These are phyloP conservation scores for Amaurobius ferox DNA, from an alignment of 2,888 invertebrate species.

Conservation along the genomic window DNA sequence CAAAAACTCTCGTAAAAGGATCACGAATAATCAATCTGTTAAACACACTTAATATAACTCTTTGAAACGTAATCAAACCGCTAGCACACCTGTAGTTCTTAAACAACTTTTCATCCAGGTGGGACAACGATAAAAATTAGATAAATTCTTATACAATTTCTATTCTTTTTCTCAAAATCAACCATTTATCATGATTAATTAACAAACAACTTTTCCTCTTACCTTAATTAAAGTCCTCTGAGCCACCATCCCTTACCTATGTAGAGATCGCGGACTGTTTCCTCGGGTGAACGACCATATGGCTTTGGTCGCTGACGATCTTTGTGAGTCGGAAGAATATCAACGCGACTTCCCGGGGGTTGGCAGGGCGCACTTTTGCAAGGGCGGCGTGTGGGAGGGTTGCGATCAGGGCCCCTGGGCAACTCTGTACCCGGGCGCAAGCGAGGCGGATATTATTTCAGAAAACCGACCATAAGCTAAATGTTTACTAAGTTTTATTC, in stretches of 20 bases:
- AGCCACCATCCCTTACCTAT: background rate
- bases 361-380: background rate
- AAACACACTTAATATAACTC: too few relatives aligned
- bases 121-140: too few relatives aligned
- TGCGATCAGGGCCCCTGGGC: conserved; percentile 34
- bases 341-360: background rate
- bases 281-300: conserved; percentile 5
- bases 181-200: background rate
- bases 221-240: background rate
- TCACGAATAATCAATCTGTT: too few relatives aligned
- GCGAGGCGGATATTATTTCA: background rate
- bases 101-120: too few relatives aligned
- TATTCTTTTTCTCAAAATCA: background rate
- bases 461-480: background rate
- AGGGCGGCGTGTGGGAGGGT: conserved; percentile 36
- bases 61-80: too few relatives aligned
- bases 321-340: background rate
- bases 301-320: background rate
- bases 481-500: too few relatives aligned
- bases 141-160: too few relatives aligned
- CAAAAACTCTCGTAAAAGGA: too few relatives aligned
- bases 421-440: conserved; percentile 5
- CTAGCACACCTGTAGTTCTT: background rate
- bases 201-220: background rate
- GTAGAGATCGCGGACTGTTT: background rate